Evolutionary conservation across 2,113 vertebrate species (phyloP), one percentile per base, ranked within the genome.

Genomic region (Psephotus haematonotus): DNA sequence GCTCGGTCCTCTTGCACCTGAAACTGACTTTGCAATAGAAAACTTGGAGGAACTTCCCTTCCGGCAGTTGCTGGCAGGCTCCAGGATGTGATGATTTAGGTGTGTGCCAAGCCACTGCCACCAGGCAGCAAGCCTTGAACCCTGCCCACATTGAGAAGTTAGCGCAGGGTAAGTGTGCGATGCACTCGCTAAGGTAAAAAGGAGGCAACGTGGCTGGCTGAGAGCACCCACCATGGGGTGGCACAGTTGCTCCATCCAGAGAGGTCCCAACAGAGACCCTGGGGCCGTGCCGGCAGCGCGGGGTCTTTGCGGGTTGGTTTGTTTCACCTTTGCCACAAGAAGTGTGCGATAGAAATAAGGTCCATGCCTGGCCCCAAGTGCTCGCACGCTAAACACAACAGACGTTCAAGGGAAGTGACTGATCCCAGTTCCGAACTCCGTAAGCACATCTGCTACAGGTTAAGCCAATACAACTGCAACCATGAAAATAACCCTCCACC

Each of bases 401-500:
- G 80, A 3, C 28, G 1, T 13, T 39, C 17, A 19, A 3, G 62
- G 23, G 8, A 46, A 91, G 89, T 2, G 49, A 10, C 76, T 62
- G 53, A 18, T 31, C 17, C 37, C 90, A 67, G 75, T 6, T 47
- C 74, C 0, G 7, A 82, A 5, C 57, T n/a, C 82, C 50, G 6
- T 11, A 1, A 55, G 55, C 75, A 92, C 96, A 93, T 95, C 95
- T 96, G 95, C 92, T 95, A 8, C 92, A 94, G 92, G 94, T 96
- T 96, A 97, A 84, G 20, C 39, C 75, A 63, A 82, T 23, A 39
- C 74, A 86, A 95, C 39, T 78, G 74, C 93, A 93, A 62, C 89
- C 88, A 57, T 9, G 81, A 79, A 70, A 87, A 62, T 17, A 46
- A 23, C 91, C 77, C 84, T 90, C 88, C 86, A 19, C 86, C 90